Base-by-base conservation (phyloP, 2,113 vertebrate species). In the Zingel zingel region DNA sequence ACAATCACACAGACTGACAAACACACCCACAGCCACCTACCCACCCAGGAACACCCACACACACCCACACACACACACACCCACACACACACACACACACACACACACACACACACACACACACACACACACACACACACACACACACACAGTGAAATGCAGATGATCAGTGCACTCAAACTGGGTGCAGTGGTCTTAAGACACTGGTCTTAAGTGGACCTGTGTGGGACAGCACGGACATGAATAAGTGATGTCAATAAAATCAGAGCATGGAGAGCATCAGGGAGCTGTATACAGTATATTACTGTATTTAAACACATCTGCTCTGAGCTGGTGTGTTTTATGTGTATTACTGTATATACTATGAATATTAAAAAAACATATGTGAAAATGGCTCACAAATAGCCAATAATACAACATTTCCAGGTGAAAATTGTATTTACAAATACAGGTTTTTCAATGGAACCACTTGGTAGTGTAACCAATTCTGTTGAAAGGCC, bases 161-260 rank as follows among this genome's bases (percentile, higher is more conserved):
- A 92, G 77, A 89, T 91, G 77, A 89, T 91, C 84, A 81, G 75
- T 58, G 30, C 51, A 70, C 64, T 88, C 85, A 81, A 66, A 79
- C 75, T 67, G 57, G 62, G 54, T 91, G 81, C 85, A 81, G 67
- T 87, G 83, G n/a, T n/a, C n/a, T n/a, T n/a, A n/a, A n/a, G n/a
- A 87, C 77, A 86, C 78, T 86, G 69, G 61, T 68, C 61, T 87
- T 78, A 79, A 85, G 86, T 83, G 77, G 65, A 73, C 65, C 68
- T 77, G 68, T 92, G 76, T 87, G 76, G 79, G 88, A 86, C 61
- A 81, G 72, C 50, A 61, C 77, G 56, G 77, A 6, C 84, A 90
- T 91, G 87, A 93, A 91, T 91, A 89, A 91, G 72, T 89, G 61
- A 93, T 91, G 75, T 81, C 54, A 74, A 68, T 88, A 72, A 89